Percentiles rank a stretch among this genome's conserved stretches.
phyloP scores from a whole-genome alignment of 2,888 invertebrate species.

The Pollenia griseotomentosa region DNA sequence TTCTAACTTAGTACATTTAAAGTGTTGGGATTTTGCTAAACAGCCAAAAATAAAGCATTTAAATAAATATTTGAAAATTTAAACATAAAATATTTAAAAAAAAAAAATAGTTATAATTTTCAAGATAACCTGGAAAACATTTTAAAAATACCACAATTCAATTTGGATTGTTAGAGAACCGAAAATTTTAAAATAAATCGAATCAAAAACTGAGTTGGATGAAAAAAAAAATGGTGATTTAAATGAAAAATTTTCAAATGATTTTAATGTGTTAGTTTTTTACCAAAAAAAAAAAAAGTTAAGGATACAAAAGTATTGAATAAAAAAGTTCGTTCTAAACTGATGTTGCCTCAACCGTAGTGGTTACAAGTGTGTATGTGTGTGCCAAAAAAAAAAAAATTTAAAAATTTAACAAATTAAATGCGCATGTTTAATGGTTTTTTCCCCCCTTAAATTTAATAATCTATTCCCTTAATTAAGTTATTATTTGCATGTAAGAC shows the following conservation, averaged over 20 bases:
- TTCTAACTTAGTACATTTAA: conserved; percentile 39
- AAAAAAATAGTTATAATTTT: too few relatives aligned
- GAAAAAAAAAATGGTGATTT: not conserved
- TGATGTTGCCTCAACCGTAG: not conserved
- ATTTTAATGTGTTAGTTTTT: too few relatives aligned
- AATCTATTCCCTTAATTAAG: conserved; percentile 2
- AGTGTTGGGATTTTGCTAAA: conserved; percentile 29
- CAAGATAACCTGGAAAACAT: too few relatives aligned
- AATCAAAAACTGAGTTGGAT: not conserved
- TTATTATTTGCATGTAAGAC: conserved; percentile 38
- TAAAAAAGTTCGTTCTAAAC: not conserved
- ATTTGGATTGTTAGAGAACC: too few relatives aligned
- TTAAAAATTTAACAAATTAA: conserved; percentile 6
- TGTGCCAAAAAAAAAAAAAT: conserved; percentile 8
- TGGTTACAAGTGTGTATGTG: conserved; percentile 31
- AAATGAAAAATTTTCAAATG: too few relatives aligned
- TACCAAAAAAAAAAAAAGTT: not conserved
- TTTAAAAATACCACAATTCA: too few relatives aligned
- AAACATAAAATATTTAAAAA: not conserved
- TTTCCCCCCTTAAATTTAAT: not conserved
- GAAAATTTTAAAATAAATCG: too few relatives aligned
- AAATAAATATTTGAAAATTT: not conserved
- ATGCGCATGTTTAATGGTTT: conserved; percentile 56
- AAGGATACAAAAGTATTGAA: not conserved
- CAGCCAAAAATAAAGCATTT: not conserved